Evolutionary conservation across 2,113 vertebrate genomes (phyloP).

Genomic region (Ciconia boyciana): DNA sequence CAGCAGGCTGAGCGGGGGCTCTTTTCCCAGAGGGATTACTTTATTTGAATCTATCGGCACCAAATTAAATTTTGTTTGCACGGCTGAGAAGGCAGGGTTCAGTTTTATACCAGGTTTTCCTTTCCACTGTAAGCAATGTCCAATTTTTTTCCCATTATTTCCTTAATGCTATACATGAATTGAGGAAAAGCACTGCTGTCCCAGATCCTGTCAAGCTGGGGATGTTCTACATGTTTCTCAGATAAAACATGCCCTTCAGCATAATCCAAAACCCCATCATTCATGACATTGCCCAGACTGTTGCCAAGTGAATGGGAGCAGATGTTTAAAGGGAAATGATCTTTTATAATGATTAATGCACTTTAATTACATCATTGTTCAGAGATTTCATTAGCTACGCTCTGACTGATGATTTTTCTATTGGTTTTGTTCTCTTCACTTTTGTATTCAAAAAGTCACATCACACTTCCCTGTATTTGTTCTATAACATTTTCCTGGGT

Average conservation of each 20-base stretch:
- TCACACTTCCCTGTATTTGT: neutral
- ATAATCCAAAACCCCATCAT: neutral
- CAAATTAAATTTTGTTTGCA: neutral
- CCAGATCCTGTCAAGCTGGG: neutral
- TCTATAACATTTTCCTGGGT: neutral
- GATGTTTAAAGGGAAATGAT: conserved; percentile 64
- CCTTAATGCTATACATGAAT: neutral
- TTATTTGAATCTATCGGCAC: neutral
- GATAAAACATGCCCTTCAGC: conserved; percentile 32
- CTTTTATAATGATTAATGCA: conserved; percentile 53
- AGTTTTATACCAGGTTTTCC: neutral
- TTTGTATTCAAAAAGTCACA: neutral
- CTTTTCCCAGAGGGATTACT: neutral
- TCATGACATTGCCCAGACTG: conserved; percentile 32
- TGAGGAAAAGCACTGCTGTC: neutral
- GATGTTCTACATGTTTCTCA: conserved; percentile 8
- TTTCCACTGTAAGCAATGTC: neutral
- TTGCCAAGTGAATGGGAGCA: conserved; percentile 58
- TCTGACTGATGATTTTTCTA: conserved; percentile 8
- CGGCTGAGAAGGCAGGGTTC: neutral
- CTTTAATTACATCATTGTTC: conserved; percentile 57
- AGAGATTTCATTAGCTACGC: conserved; percentile 27
- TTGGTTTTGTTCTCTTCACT: neutral
- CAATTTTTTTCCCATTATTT: neutral
- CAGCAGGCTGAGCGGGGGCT: neutral